Conservation (phyloP, 1,140 invertebrate genomes). For the Nymphalis io region DNA sequence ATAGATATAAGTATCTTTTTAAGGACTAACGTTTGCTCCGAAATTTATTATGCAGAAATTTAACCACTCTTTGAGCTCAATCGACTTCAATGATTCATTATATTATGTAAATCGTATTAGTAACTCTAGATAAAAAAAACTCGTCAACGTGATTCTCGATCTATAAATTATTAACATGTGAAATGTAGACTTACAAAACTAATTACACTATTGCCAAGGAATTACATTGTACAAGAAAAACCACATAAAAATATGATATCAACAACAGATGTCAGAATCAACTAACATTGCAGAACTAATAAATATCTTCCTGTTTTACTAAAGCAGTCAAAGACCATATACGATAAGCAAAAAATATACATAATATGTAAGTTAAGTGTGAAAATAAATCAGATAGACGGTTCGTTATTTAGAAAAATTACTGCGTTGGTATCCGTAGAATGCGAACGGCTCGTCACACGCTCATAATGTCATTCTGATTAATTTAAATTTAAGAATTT, state of each 20-base stretch:
- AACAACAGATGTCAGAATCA: constrained; percentile 16
- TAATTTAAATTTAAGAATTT: not conserved
- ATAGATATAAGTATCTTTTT: too few relatives aligned
- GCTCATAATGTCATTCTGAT: not conserved
- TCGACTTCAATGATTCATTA: too few relatives aligned
- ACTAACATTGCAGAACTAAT: constrained; percentile 4
- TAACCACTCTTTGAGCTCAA: too few relatives aligned
- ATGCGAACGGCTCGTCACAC: not conserved
- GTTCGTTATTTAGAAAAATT: constrained; percentile 1
- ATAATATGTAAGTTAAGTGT: constrained; percentile 14
- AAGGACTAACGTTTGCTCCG: too few relatives aligned
- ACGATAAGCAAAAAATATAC: constrained; percentile 1
- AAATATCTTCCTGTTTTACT: constrained; percentile 20
- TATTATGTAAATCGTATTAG: too few relatives aligned
- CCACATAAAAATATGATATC: not conserved
- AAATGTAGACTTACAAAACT: too few relatives aligned
- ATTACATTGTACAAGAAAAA: not conserved
- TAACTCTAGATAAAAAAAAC: too few relatives aligned
- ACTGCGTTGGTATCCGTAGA: not conserved
- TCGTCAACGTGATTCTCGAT: too few relatives aligned
- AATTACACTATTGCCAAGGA: too few relatives aligned
- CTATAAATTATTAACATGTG: too few relatives aligned
- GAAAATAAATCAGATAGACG: constrained; percentile 16
- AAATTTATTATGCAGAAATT: too few relatives aligned
- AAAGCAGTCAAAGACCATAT: constrained; percentile 16